These are phyloP conservation scores for Equus przewalskii DNA, from an alignment of 2,113 vertebrate species.

Conservation along the genomic window DNA sequence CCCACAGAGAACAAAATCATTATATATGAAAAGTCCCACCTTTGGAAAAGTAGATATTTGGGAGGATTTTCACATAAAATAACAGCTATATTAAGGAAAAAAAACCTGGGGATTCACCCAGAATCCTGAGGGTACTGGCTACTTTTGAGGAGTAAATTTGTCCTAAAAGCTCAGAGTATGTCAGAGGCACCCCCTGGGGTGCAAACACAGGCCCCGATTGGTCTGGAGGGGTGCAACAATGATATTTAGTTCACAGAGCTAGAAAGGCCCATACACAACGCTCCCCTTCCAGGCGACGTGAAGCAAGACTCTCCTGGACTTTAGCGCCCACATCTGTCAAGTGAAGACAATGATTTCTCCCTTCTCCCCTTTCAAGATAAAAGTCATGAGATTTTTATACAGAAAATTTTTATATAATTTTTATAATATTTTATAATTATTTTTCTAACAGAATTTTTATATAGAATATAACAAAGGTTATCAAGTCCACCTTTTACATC, in stretches of 20 bases:
- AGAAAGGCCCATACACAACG: background rate
- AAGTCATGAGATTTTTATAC: background rate
- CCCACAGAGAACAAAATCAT: conserved; percentile 33
- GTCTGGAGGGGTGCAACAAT: background rate
- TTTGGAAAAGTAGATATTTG: background rate
- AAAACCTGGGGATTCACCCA: background rate
- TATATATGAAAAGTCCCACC: background rate
- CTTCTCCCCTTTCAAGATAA: background rate
- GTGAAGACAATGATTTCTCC: background rate
- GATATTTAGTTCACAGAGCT: background rate
- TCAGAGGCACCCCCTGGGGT: background rate
- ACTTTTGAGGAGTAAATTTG: background rate
- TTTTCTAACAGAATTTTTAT: background rate
- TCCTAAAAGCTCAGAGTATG: background rate
- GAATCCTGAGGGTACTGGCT: background rate
- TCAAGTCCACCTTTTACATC: conserved; percentile 2
- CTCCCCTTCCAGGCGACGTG: background rate
- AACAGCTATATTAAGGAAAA: background rate
- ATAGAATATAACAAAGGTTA: background rate
- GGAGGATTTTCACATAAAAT: background rate
- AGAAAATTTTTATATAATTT: background rate
- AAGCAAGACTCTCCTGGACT: background rate
- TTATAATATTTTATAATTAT: too few species aligned
- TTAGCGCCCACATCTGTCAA: background rate
- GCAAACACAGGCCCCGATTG: background rate